Base-by-base conservation (phyloP, 2,113 vertebrate genomes). In the Gnathonemus echidnorhynchus region DNA sequence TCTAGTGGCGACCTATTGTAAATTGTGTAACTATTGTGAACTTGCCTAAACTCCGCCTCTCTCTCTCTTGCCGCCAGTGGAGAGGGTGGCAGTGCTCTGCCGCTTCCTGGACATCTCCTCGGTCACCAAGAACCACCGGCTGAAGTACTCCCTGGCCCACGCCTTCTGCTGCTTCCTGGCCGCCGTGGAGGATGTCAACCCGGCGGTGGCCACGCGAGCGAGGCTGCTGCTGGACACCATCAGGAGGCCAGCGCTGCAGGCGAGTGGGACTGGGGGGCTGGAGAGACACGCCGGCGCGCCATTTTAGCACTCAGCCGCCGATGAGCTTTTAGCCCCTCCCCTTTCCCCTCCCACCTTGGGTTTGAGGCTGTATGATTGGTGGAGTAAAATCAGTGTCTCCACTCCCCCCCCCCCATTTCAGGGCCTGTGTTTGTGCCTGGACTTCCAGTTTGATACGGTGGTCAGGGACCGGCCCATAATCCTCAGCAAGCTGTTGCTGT, bases 391-490 rank as follows among this genome's bases (percentile, higher is more conserved):
- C n/a, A 58, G 1, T 91, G 4, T 93, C 31, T 92, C 35, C 85
- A 31, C 89, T 15, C 10, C 17, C 52, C 50, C 50, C 49, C 48
- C 10, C 89, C 66, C 91, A 85, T 45, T 1, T n/a, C 92, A 99
- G 98, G 98, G 97, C 83, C 94, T 99, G 90, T 99, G 98, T 94
- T 96, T 99, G 91, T 99, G 98, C 92, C 96, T 99, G 93, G 98
- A 99, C 94, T 99, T 99, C 95, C 98, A 99, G 95, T 99, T 99
- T 92, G 98, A 99, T 93, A 99, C 98, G 0, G 98, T 99, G 62
- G 97, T 99, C 90, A 97, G 99, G 91, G 98, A 99, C 93, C 97
- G 98, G 5, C 98, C 98, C 50, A 97, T 97, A 77, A 99, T 99
- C 92, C 96, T 99, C 91, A 99, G 97, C 95, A 99, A 99, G 92